Evolutionary conservation across 2,797 vertebrate genomes (phyloP).

Genomic region (Eulemur rubriventer): DNA sequence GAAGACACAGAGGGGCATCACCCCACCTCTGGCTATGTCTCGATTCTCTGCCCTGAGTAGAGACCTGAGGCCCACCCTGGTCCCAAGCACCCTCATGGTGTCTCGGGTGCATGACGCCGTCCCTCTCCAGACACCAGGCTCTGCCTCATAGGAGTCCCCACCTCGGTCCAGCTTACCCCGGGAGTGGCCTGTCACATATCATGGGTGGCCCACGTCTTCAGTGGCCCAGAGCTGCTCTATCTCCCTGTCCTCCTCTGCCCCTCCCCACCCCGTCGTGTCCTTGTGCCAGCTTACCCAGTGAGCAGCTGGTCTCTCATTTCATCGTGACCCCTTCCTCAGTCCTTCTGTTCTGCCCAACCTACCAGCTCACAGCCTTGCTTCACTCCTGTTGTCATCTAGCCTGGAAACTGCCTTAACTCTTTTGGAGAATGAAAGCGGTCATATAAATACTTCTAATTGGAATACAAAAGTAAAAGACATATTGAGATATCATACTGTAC

Average conservation of each 20-base stretch:
- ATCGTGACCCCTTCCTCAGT: too few relatives aligned
- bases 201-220: not conserved
- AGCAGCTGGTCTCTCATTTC: not conserved
- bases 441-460: not conserved
- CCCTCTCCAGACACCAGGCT: not conserved
- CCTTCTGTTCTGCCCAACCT: not conserved
- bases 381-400: not conserved
- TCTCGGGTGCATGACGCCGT: not conserved
- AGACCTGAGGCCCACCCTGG: not conserved
- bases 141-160: not conserved
- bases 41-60: not conserved
- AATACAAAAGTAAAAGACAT: not conserved
- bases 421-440: not conserved
- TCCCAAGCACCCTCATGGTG: not conserved
- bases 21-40: not conserved
- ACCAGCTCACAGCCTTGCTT: not conserved
- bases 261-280: rapidly evolving
- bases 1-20: not conserved
- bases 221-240: not conserved
- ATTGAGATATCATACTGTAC: not conserved
- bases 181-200: not conserved
- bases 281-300: rapidly evolving
- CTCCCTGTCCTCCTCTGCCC: not conserved
- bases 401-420: not conserved
- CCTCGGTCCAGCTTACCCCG: too few relatives aligned